Percentiles rank a stretch among this genome's conserved stretches.
Evolutionary conservation across 2,888 invertebrate species (phyloP).

Genomic region (Ophraella communa): DNA sequence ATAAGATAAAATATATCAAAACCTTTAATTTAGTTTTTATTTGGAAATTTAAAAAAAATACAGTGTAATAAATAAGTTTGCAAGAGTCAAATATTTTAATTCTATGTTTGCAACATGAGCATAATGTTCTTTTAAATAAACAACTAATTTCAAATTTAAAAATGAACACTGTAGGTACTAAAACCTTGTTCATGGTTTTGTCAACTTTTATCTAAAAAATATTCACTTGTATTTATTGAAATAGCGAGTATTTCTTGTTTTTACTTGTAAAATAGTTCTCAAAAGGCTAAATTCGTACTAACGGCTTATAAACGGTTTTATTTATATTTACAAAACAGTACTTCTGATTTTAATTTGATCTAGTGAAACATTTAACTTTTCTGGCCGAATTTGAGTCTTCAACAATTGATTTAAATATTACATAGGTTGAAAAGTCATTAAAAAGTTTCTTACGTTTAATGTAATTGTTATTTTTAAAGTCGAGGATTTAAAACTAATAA

Average conservation of each 20-base stretch:
- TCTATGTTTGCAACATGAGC: neutral
- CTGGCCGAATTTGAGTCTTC: neutral
- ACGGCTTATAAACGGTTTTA: slow-evolving; percentile 29
- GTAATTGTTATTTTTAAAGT: too few species aligned
- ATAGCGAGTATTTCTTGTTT: neutral
- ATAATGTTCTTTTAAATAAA: neutral
- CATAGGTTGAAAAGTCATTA: neutral
- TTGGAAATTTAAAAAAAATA: too few species aligned
- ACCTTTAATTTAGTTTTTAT: too few species aligned
- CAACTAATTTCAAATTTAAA: neutral
- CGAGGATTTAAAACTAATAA: too few species aligned
- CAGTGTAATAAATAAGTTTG: too few species aligned
- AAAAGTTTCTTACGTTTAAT: too few species aligned
- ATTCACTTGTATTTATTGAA: neutral
- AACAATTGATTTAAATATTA: neutral
- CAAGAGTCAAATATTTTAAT: neutral
- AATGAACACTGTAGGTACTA: neutral
- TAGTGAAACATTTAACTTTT: neutral
- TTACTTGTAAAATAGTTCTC: slow-evolving; percentile 4
- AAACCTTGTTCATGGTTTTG: neutral
- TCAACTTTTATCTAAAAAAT: neutral
- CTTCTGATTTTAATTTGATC: slow-evolving; percentile 16
- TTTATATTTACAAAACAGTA: slow-evolving; percentile 37
- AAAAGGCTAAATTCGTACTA: slow-evolving; percentile 22
- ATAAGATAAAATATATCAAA: too few species aligned